Conservation (phyloP, 2,113 vertebrate genomes). For the Ptyas mucosa region DNA sequence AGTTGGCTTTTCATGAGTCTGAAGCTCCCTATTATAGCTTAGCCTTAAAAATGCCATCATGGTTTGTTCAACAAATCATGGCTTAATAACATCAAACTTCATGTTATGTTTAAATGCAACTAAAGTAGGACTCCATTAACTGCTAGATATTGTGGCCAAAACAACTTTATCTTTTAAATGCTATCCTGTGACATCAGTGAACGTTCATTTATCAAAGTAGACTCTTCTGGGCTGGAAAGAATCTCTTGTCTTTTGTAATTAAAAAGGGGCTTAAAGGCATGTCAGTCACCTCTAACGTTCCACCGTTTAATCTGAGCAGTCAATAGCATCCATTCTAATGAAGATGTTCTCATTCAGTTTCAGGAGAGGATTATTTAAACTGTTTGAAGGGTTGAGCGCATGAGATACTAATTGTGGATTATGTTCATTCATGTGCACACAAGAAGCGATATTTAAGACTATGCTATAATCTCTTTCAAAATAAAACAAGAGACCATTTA, state of each 20-base stretch:
- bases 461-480: neutral
- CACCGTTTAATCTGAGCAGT: constrained; percentile 35
- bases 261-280: constrained; percentile 17
- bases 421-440: constrained; percentile 30
- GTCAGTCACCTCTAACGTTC: constrained; percentile 38
- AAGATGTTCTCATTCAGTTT: constrained; percentile 16
- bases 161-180: constrained; percentile 2
- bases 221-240: neutral
- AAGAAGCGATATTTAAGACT: neutral
- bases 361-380: constrained; percentile 35
- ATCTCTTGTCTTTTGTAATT: constrained; percentile 21
- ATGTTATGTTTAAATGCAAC: neutral
- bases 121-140: neutral
- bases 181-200: neutral
- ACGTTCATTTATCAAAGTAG: constrained; percentile 10
- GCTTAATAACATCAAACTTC: neutral
- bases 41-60: neutral
- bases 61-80: neutral
- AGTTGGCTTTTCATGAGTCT: neutral
- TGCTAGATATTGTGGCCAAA: neutral
- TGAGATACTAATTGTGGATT: constrained; percentile 23
- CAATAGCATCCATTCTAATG: constrained; percentile 26
- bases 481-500: neutral
- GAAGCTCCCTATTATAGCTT: neutral
- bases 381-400: constrained; percentile 29